A percentile compares a stretch with the other conserved stretches of the same genome.
Conservation (phyloP, 2,888 invertebrate genomes). For the Orchesella flavescens region DNA sequence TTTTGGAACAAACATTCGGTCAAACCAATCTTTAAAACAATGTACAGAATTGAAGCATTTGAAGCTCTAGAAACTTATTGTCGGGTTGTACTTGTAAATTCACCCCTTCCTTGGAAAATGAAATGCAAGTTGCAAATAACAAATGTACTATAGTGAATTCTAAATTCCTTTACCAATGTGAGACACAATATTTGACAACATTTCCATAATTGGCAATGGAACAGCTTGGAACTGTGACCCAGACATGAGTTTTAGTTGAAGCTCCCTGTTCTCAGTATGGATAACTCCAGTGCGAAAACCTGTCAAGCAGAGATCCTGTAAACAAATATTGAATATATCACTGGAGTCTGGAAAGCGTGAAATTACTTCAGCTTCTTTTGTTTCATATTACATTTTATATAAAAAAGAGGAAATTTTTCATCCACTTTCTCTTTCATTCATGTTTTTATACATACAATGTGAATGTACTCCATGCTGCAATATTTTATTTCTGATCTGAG, state of each 20-base stretch:
- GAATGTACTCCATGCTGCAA: too few relatives aligned
- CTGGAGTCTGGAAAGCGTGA: too few relatives aligned
- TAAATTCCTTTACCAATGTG: constrained; percentile 47
- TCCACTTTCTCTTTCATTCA: too few relatives aligned
- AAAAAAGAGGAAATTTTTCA: too few relatives aligned
- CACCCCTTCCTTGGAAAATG: too few relatives aligned
- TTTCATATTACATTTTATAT: too few relatives aligned
- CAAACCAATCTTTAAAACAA: constrained; percentile 64
- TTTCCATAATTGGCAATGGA: constrained; percentile 58
- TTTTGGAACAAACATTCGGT: constrained; percentile 53
- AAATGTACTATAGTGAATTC: not conserved
- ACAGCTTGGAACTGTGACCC: constrained; percentile 62
- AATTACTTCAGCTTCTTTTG: too few relatives aligned
- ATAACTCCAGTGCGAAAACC: constrained; percentile 64
- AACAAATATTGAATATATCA: not conserved
- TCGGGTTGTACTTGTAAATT: too few relatives aligned
- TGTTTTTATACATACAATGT: too few relatives aligned
- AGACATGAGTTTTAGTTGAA: constrained; percentile 46
- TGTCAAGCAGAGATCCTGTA: constrained; percentile 67
- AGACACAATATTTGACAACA: constrained; percentile 49
- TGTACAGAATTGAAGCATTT: constrained; percentile 4
- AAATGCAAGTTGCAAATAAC: not conserved
- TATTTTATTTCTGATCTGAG: too few relatives aligned
- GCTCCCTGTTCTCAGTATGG: constrained; percentile 58
- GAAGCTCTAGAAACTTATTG: too few relatives aligned